Base-by-base conservation (phyloP, 1,140 invertebrate species). In the Chlorops oryzae region DNA sequence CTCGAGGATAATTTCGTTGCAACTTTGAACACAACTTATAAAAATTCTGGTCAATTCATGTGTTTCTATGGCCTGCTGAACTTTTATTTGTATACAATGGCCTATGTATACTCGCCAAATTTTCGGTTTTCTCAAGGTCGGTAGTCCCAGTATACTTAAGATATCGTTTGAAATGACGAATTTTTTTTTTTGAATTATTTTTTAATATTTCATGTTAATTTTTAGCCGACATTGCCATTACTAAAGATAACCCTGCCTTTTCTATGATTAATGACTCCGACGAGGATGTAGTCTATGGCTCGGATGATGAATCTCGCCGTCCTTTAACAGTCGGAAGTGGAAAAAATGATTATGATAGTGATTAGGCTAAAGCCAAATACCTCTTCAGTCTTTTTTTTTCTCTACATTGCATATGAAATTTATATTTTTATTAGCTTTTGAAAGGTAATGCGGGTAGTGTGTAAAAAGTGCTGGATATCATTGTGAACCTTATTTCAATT, bases 201-300 rank as follows among this genome's bases (percentile, higher is more conserved):
- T 23, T 34, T 37, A 34, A 13, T 22, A 44, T 37, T 35, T 28
- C 44, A 32, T n/a, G n/a, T 32, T 21, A 12, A 10, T 49, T 35
- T 46, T 27, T 47, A 46, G 64, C 73, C 92, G 93, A 96, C 74
- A 83, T 83, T 24, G 77, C 89, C 7, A 89, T 93, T 59, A 92
- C 93, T 22, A 96, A 96, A 76, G 94, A 97, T 75, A 97, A 97
- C 77, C 93, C 93, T 39, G 87, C 92, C 6, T 90, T 97, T 73
- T 96, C 93, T 10, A 97, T 98, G 94, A 88, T 98, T 48, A 96
- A 97, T 72, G 93, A 98, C 69, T 96, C 93, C 1, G 95, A 98
- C 70, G 94, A 97, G 77, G 95, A 97, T 58, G 90, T 96, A 6
- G 88, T 96, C 56, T 97, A 96, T 69, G 93, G 91, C 55, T 96